Base-by-base conservation (phyloP, 2,797 vertebrate genomes). In the Centropyge bicolor region DNA sequence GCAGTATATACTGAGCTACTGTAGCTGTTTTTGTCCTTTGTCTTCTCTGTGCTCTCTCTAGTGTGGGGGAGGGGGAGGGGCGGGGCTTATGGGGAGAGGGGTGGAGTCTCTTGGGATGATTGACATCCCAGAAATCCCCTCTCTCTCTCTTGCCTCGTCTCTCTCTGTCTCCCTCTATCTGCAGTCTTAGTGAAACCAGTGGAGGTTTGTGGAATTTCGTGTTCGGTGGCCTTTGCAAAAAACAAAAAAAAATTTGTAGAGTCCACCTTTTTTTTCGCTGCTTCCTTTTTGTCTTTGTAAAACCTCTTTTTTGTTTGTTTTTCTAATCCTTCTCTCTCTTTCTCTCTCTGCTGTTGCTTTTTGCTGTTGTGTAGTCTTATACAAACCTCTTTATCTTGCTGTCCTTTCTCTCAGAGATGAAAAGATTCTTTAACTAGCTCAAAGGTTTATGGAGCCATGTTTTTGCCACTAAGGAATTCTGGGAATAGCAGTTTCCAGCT, bases 21-120 rank as follows among this genome's bases (percentile, higher is more conserved):
- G 98, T 99, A 97, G 97, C 97, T 96, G 97, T 99, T 98, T 84
- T 96, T 96, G 97, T 98, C 98, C 96, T 97, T 97, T 96, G 98
- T 99, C 98, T 97, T 99, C 97, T 98, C 97, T 98, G 97, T 99
- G 98, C 97, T 97, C 96, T 97, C 96, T 97, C 96, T 98, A 96
- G 89, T 91, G 89, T 87, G 96, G 96, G 95, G 95, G 70, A 90
- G 95, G 66, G 81, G 92, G 91, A 40, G 51, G 68, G 84, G 84
- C 11, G 78, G 91, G 73, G 88, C 67, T 59, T 54, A 5, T 36
- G 49, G 36, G 20, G 22, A 55, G 40, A 45, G 70, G 79, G 85
- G 66, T 0, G 71, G 38, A 12, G 79, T 54, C 41, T 59, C 13
- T 31, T 10, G 11, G 55, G 78, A 67, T 66, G 74, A 71, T 20